A percentile compares a stretch with the other conserved stretches of the same genome.
Evolutionary conservation across 1,140 invertebrate species (phyloP).

Genomic region (Bombus confusus): DNA sequence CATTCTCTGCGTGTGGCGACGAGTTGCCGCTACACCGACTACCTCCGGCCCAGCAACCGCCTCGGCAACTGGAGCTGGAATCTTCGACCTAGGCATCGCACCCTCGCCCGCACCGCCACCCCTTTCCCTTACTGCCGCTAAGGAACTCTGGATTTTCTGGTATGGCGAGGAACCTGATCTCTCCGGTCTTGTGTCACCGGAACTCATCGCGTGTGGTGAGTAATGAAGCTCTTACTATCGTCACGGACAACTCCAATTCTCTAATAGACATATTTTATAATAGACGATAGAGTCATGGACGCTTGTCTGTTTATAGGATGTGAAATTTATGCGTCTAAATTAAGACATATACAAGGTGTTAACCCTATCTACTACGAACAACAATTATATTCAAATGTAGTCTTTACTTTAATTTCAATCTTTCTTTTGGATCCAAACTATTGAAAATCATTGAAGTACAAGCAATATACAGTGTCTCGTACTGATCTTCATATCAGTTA

Average conservation of each 20-base stretch:
- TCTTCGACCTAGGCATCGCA: constrained; percentile 83
- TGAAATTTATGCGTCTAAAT: not conserved
- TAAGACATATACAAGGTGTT: not conserved
- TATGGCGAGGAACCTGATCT: constrained; percentile 98
- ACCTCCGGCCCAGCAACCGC: constrained; percentile 74
- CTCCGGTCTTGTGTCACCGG: constrained; percentile 90
- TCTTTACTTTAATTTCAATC: not conserved
- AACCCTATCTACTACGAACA: not conserved
- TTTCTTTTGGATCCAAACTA: not conserved
- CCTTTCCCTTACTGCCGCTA: constrained; percentile 90
- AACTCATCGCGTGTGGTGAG: constrained; percentile 90
- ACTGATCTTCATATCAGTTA: no score
- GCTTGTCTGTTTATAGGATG: not conserved
- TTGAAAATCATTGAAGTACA: no score
- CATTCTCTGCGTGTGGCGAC: constrained; percentile 98
- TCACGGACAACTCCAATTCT: not conserved
- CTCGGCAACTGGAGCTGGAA: constrained; percentile 84
- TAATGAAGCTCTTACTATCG: constrained; percentile 58
- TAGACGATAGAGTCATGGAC: not conserved
- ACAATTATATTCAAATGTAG: not conserved
- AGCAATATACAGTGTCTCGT: not conserved
- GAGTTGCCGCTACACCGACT: constrained; percentile 85
- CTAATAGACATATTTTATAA: not conserved
- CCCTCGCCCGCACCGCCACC: constrained; percentile 85
- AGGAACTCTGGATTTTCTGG: constrained; percentile 99